Evolutionary conservation across 1,140 invertebrate genomes (phyloP), one percentile per base, ranked within the genome.

Genomic region (Musca vetustissima): DNA sequence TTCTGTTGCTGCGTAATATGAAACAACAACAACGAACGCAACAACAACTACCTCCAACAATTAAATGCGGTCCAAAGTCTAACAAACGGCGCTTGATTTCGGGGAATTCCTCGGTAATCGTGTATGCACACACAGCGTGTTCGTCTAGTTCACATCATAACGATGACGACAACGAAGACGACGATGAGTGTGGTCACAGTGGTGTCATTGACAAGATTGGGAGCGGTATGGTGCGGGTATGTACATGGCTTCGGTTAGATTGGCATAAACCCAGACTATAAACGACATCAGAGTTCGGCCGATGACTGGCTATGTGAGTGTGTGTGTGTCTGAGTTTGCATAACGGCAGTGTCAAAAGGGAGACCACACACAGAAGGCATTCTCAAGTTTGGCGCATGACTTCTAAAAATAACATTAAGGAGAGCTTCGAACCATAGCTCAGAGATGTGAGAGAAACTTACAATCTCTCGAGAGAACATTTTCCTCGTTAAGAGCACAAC

Each of bases 61-160:
- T 50, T 49, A 67, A 48, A 67, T 43, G 66, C 24, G 66, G 66
- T 67, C 66, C 66, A 67, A 67, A 67, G 66, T 67, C 66, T 67
- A 67, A 49, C 48, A 61, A 65, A 67, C 66, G 66, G 50, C 66
- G 66, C 66, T 67, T 53, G 22, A 49, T 53, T 67, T 67, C 48
- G 66, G 66, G 66, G 66, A 67, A 67, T 67, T 67, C 66, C 66
- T 52, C 32, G 28, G 25, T 21, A 67, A 50, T 65, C 64, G 64
- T 48, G 47, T 21, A 36, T 65, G 64, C 64, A 43, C 36, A 43
- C 36, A 43, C 36, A 43, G 36, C 11, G 13, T 43, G 36, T 6
- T 43, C 36, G 36, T 43, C 36, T 43, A 43, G 36, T 43, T 43
- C 36, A 43, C 36, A 43, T 43, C 36, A 43, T 43, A 43, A 43